These are phyloP conservation scores for Heliothis subflexa DNA, from an alignment of 1,140 invertebrate genomes.

Conservation along the genomic window DNA sequence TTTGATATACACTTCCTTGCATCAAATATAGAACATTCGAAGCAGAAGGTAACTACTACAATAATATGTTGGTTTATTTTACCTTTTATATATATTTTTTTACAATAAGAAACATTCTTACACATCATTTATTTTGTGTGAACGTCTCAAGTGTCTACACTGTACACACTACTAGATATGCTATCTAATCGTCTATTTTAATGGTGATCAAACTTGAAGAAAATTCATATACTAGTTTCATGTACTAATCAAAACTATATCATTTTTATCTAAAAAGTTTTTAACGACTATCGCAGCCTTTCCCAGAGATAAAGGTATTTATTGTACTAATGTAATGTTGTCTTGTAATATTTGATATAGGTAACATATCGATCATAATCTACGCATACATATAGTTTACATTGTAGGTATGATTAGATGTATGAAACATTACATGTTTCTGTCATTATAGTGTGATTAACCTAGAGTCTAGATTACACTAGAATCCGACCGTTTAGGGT, in stretches of 20 bases:
- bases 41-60: no score
- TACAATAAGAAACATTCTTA: no score
- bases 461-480: not conserved
- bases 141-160: no score
- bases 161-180: no score
- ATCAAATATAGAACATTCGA: no score
- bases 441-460: not conserved
- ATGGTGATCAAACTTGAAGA: no score
- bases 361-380: not conserved
- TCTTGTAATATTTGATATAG: not conserved
- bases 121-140: no score
- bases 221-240: not conserved
- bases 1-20: no score
- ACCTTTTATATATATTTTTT: no score
- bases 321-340: not conserved
- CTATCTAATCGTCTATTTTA: no score
- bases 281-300: constrained; percentile 5
- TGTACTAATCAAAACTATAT: not conserved
- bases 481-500: no score
- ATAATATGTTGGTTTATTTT: no score
- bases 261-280: not conserved
- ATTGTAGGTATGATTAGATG: not conserved
- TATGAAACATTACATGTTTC: not conserved
- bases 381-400: not conserved
- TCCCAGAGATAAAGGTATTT: constrained; percentile 12